These are phyloP conservation scores for Beris morrisii DNA, from an alignment of 2,888 invertebrate species.

Conservation along the genomic window DNA sequence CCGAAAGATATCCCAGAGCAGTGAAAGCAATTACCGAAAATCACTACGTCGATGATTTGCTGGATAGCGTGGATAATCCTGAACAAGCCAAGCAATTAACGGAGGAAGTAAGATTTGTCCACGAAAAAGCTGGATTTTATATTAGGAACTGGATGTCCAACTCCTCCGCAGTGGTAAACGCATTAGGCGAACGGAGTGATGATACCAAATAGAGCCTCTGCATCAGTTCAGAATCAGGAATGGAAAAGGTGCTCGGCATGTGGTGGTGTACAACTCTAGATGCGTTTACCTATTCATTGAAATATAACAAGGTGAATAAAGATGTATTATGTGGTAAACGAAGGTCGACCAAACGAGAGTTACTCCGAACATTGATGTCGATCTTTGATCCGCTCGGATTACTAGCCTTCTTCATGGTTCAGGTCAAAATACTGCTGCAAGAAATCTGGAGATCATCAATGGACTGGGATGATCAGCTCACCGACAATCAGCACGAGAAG, in stretches of 20 bases:
- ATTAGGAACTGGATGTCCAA: slow-evolving; percentile 40
- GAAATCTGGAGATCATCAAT: slow-evolving; percentile 36
- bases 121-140: slow-evolving; percentile 34
- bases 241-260: slow-evolving; percentile 38
- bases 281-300: slow-evolving; percentile 34
- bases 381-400: too few relatives aligned
- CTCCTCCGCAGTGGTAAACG: slow-evolving; percentile 21
- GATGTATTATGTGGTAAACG: too few relatives aligned
- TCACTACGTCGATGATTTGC: slow-evolving; percentile 26
- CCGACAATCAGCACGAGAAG: too few relatives aligned
- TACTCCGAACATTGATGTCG: slow-evolving; percentile 37
- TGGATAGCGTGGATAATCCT: background rate
- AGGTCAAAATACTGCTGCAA: slow-evolving; percentile 40
- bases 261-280: slow-evolving; percentile 37
- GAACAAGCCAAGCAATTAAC: slow-evolving; percentile 6
- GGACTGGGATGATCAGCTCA: too few relatives aligned
- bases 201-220: background rate
- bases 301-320: slow-evolving; percentile 31
- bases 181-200: slow-evolving; percentile 26
- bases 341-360: slow-evolving; percentile 37
- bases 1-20: slow-evolving; percentile 36
- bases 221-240: slow-evolving; percentile 4
- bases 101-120: slow-evolving; percentile 23
- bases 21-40: slow-evolving; percentile 34
- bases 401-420: background rate